phyloP scores from a whole-genome alignment of 2,797 vertebrate genomes.

The Microhierax caerulescens region DNA sequence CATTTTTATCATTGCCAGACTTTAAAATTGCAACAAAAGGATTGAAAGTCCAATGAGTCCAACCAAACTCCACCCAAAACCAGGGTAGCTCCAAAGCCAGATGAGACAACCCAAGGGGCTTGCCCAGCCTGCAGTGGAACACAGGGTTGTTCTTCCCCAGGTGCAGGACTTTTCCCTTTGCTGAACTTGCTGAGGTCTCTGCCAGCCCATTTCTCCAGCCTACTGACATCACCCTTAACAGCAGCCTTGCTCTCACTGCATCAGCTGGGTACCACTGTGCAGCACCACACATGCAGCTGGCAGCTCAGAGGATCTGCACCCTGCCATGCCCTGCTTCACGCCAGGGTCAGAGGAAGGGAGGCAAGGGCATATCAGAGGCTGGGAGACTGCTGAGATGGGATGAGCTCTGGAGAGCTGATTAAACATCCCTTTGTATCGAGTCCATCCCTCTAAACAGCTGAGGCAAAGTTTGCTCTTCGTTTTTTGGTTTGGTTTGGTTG shows the following conservation, averaged over 20 bases:
- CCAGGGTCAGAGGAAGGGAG: neutral
- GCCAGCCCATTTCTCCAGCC: too few relatives aligned
- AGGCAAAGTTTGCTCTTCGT: neutral
- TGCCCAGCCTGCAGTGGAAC: neutral
- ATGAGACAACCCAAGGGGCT: neutral
- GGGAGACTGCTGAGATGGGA: neutral
- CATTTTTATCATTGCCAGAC: neutral
- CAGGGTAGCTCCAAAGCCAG: neutral
- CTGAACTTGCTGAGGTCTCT: neutral
- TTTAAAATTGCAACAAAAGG: neutral
- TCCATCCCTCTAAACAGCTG: neutral
- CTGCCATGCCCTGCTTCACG: rapidly evolving
- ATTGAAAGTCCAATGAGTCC: rapidly evolving
- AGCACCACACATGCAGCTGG: rapidly evolving
- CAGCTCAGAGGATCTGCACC: neutral
- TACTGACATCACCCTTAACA: rapidly evolving
- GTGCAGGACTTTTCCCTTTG: neutral
- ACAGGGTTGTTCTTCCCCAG: rapidly evolving
- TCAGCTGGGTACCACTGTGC: neutral
- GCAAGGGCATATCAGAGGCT: neutral
- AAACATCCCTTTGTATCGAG: neutral
- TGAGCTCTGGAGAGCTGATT: neutral
- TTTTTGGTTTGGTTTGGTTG: neutral
- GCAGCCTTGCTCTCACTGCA: neutral
- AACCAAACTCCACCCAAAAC: neutral